Percentiles rank a stretch among this genome's conserved stretches.
Evolutionary conservation across 1,140 invertebrate genomes (phyloP).

Genomic region (Solen grandis): DNA sequence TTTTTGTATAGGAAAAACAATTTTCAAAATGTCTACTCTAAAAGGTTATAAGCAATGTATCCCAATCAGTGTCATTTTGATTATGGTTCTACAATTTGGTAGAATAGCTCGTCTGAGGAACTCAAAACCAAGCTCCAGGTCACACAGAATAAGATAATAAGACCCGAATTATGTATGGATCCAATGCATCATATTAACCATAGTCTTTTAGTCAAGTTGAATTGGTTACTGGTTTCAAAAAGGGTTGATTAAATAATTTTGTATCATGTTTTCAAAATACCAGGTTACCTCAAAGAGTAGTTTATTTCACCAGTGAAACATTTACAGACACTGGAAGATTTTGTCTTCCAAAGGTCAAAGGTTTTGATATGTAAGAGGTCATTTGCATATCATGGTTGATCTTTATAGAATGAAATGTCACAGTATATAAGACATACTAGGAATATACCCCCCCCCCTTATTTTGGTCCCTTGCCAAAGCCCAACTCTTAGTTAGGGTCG

Average conservation of each 20-base stretch:
- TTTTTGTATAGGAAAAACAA: constrained; percentile 14
- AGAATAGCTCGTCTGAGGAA: constrained; percentile 1
- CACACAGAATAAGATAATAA: constrained; percentile 13
- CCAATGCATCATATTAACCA: background rate
- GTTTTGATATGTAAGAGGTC: no score
- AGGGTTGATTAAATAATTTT: constrained; percentile 1
- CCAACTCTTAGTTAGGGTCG: no score
- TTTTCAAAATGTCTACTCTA: background rate
- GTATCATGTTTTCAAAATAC: background rate
- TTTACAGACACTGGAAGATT: background rate
- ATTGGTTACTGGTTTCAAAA: background rate
- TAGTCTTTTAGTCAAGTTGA: background rate
- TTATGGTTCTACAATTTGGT: constrained; percentile 24
- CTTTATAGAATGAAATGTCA: background rate
- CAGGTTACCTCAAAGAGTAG: background rate
- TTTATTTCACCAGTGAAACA: constrained; percentile 1
- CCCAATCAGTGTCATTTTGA: constrained; percentile 14
- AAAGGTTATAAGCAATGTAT: background rate
- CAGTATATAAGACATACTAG: no score
- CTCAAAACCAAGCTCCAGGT: constrained; percentile 16
- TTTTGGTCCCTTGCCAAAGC: no score
- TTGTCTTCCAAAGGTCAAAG: background rate
- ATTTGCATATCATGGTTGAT: constrained; percentile 5
- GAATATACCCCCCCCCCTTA: background rate
- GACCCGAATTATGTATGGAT: background rate